Conservation (phyloP, 2,113 vertebrate genomes). For the Paramisgurnus dabryanus region DNA sequence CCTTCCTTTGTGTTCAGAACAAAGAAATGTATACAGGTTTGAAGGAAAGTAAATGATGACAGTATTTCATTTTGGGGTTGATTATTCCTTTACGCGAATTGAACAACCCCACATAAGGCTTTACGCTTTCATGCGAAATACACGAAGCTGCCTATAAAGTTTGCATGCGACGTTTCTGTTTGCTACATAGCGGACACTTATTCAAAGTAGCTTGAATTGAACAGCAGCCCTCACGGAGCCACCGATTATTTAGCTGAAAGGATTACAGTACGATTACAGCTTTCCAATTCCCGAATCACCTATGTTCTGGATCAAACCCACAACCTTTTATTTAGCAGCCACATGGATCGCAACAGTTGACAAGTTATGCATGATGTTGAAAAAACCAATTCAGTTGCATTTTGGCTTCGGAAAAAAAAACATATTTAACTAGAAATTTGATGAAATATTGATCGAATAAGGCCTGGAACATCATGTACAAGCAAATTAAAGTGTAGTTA, state of each 20-base stretch:
- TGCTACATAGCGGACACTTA: background rate
- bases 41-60: no score
- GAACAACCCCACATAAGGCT: background rate
- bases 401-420: background rate
- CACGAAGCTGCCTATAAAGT: background rate
- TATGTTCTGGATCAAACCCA: no score
- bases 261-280: no score
- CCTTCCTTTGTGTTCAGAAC: no score
- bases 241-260: background rate
- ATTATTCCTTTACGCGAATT: no score
- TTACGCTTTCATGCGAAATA: background rate
- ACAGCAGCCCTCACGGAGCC: background rate
- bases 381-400: background rate
- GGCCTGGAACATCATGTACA: background rate
- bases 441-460: background rate
- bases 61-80: no score
- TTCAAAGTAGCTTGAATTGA: background rate
- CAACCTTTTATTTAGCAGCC: background rate
- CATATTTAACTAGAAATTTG: background rate
- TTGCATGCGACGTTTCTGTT: background rate
- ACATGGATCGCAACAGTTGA: background rate
- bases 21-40: no score
- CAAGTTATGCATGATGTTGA: background rate
- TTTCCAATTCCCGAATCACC: no score
- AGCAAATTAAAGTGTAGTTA: background rate